phyloP scores from a whole-genome alignment of 2,797 vertebrate species.

The Adrianichthys oophorus region DNA sequence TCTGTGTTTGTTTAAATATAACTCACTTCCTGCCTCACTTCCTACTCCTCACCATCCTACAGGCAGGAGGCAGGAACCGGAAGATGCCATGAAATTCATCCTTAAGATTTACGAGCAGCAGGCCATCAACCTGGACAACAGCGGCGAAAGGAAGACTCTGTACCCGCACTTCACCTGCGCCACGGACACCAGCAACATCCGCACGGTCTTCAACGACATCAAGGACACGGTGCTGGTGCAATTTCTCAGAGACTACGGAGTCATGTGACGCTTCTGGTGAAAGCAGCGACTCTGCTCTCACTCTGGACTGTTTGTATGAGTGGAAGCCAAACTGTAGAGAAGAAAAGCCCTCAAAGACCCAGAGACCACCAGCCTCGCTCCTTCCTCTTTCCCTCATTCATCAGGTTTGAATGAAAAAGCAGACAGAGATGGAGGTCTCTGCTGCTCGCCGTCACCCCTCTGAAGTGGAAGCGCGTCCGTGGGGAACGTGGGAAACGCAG shows the following conservation, averaged over 20 bases:
- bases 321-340: neutral
- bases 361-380: neutral
- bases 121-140: constrained; percentile 53
- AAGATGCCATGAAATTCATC: constrained; percentile 74
- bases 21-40: neutral
- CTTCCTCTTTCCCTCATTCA: neutral
- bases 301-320: constrained; percentile 1
- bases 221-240: constrained; percentile 78
- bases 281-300: neutral
- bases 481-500: constrained; percentile 7
- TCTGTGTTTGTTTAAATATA: neutral
- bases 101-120: constrained; percentile 72
- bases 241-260: constrained; percentile 74
- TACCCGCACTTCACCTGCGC: constrained; percentile 84
- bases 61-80: constrained; percentile 66
- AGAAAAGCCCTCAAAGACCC: neutral
- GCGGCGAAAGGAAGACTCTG: constrained; percentile 67
- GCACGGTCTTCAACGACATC: constrained; percentile 76
- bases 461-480: constrained; percentile 1
- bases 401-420: constrained; percentile 8
- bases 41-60: neutral
- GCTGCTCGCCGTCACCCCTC: constrained; percentile 1
- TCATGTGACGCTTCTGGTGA: constrained; percentile 63
- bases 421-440: neutral
- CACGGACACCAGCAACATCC: constrained; percentile 82